Conservation (phyloP, 2,797 vertebrate genomes). For the Avahi laniger region DNA sequence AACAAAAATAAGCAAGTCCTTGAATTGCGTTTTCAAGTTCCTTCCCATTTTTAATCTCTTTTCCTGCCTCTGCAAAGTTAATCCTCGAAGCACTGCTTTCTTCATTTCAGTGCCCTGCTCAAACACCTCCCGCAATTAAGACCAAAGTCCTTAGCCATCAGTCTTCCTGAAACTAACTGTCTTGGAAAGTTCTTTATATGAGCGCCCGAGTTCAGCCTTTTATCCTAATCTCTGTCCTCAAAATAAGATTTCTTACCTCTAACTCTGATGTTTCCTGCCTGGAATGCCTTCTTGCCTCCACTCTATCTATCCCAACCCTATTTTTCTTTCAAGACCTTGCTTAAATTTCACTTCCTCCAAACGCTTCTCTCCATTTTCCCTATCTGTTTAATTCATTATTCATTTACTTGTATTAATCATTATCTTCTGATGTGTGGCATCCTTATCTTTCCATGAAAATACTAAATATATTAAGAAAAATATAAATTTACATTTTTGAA, state of each 20-base stretch:
- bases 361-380: neutral
- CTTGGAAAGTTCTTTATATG: neutral
- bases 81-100: neutral
- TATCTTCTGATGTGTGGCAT: neutral
- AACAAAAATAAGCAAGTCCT: neutral
- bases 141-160: neutral
- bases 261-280: neutral
- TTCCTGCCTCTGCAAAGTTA: neutral
- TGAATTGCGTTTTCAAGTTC: neutral
- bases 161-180: neutral
- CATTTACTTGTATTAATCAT: neutral
- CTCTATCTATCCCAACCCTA: neutral
- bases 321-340: neutral
- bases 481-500: neutral
- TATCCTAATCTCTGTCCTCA: neutral
- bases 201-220: neutral
- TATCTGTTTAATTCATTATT: neutral
- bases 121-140: neutral
- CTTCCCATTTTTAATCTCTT: neutral
- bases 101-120: neutral
- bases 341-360: neutral
- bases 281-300: neutral
- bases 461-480: neutral
- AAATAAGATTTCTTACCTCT: neutral
- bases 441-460: neutral